Conservation (phyloP, 2,113 vertebrate species). For the Halcyon senegalensis region DNA sequence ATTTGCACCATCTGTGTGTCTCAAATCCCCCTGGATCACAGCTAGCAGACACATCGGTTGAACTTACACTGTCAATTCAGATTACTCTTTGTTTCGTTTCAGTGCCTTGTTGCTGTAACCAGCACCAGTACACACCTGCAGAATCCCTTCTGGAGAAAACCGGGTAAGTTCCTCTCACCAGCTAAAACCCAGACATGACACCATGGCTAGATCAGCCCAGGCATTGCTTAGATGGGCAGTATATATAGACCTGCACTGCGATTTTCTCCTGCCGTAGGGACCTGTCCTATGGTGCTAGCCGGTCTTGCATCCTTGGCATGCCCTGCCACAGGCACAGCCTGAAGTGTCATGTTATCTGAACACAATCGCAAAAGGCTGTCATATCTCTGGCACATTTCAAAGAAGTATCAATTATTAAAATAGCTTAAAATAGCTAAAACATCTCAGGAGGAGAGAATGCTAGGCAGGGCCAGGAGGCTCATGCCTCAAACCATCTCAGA, state of each 20-base stretch:
- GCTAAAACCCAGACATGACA: not conserved
- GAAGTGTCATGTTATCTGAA: not conserved
- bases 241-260: not conserved
- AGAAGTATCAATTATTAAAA: not conserved
- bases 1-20: not conserved
- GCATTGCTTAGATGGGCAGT: not conserved
- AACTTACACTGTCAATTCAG: not conserved
- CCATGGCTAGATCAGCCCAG: not conserved
- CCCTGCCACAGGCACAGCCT: not conserved
- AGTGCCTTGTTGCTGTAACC: not conserved
- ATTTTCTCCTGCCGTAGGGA: not conserved
- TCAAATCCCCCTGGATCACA: not conserved
- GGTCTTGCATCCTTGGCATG: not conserved
- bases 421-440: not conserved
- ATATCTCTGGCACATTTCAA: not conserved
- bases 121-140: rapidly evolving
- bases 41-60: not conserved
- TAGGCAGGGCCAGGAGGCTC: not conserved
- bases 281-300: not conserved
- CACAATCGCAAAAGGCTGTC: not conserved
- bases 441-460: not conserved
- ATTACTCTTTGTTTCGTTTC: not conserved
- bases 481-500: not conserved
- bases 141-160: not conserved
- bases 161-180: not conserved